Evolutionary conservation across 2,797 vertebrate species (phyloP).

Genomic region (Merluccius polli): DNA sequence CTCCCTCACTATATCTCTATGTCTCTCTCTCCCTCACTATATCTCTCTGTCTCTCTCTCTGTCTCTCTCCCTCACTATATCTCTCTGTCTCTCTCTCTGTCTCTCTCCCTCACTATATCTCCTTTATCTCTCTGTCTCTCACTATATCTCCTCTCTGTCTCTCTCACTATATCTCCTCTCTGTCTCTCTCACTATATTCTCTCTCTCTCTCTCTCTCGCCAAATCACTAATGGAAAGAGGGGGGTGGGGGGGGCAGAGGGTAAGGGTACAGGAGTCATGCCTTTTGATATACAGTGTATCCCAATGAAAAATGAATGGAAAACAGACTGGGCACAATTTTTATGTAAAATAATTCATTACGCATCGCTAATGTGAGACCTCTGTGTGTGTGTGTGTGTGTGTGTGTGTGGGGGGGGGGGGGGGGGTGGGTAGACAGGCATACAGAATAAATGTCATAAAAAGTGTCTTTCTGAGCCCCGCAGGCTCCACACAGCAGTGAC

Average conservation of each 20-base stretch:
- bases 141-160: slow-evolving; percentile 48
- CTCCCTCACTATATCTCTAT: slow-evolving; percentile 41
- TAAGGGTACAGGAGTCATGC: no score
- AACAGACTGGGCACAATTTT: slow-evolving; percentile 52
- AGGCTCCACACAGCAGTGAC: no score
- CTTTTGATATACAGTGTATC: no score
- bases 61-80: no score
- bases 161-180: slow-evolving; percentile 33
- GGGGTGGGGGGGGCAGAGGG: no score
- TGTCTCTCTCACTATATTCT: slow-evolving; percentile 32
- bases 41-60: slow-evolving; percentile 22
- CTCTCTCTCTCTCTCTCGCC: slow-evolving; percentile 23
- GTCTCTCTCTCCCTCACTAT: slow-evolving; percentile 30
- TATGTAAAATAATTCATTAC: slow-evolving; percentile 69
- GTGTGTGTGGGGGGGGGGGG: slow-evolving; percentile 4
- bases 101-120: slow-evolving; percentile 13
- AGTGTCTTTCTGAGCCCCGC: no score
- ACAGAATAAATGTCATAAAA: no score
- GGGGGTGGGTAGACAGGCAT: slow-evolving; percentile 33
- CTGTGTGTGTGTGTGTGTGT: slow-evolving; percentile 46
- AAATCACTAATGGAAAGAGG: slow-evolving; percentile 32
- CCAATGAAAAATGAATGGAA: not conserved
- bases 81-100: no score
- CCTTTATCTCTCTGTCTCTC: slow-evolving; percentile 26
- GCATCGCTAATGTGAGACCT: slow-evolving; percentile 67